Conservation (phyloP, 2,888 invertebrate species). For the Drosophila nr. perissopoda region DNA sequence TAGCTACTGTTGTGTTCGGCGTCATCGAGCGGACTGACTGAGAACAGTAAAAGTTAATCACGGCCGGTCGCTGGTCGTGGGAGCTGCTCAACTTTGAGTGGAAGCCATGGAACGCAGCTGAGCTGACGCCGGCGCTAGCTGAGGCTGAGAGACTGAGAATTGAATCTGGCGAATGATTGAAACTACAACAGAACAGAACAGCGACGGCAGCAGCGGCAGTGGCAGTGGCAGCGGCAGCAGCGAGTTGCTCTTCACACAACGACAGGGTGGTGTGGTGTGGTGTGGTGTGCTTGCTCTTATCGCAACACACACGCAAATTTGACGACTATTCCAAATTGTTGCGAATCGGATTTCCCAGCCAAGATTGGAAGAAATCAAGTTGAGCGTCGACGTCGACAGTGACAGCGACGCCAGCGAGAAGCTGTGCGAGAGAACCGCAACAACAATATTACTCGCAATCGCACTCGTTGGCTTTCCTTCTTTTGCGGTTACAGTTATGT, state of each 20-base stretch:
- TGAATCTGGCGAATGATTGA: slow-evolving; percentile 64
- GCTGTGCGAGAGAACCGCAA: slow-evolving; percentile 45
- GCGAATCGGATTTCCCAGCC: slow-evolving; percentile 76
- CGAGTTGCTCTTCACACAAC: slow-evolving; percentile 64
- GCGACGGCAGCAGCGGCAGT: slow-evolving; percentile 12
- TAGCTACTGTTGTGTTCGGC: slow-evolving; percentile 76
- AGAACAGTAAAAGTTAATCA: slow-evolving; percentile 84
- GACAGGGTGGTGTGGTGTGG: slow-evolving; percentile 36
- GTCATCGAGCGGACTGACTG: slow-evolving; percentile 83
- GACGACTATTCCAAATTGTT: slow-evolving; percentile 80
- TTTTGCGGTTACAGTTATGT: slow-evolving; percentile 48
- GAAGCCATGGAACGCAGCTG: slow-evolving; percentile 54
- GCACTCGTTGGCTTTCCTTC: slow-evolving; percentile 32
- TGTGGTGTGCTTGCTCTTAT: slow-evolving; percentile 48
- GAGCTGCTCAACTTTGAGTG: slow-evolving; percentile 43
- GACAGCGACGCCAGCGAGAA: slow-evolving; percentile 44
- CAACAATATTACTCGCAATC: slow-evolving; percentile 21
- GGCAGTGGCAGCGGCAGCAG: slow-evolving; percentile 38
- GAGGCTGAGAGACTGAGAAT: slow-evolving; percentile 67
- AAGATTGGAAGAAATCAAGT: slow-evolving; percentile 82
- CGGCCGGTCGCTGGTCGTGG: slow-evolving; percentile 73
- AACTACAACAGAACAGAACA: slow-evolving; percentile 38
- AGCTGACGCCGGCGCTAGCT: slow-evolving; percentile 58
- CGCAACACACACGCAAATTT: slow-evolving; percentile 65
- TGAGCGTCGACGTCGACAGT: slow-evolving; percentile 48